Base-by-base conservation (phyloP, 2,888 invertebrate genomes). In the Leptura quadrifasciata region DNA sequence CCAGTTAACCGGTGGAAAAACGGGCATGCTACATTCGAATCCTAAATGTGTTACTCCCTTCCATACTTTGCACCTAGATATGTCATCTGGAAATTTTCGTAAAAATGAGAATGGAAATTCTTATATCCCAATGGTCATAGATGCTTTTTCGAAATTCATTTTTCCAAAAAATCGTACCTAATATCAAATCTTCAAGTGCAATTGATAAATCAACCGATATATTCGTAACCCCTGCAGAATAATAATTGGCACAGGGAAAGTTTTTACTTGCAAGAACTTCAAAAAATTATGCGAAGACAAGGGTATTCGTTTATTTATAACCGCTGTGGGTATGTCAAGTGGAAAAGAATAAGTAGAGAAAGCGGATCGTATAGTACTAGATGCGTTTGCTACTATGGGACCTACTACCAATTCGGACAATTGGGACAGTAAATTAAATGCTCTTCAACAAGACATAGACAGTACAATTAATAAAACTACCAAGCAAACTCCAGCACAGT, bases 61-160 rank as follows among this genome's bases (percentile, higher is more conserved):
- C 35, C 77, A 77, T 54, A 75, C 71, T 4, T 17, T 77, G n/a
- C 77, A 89, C 76, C 27, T 27, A 27, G 27, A 27, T n/a, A n/a
- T n/a, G n/a, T 8, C 27, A 27, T 27, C 72, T 89, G 9, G 88
- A 88, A 0, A 88, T 88, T 15, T 89, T 89, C 76, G 83, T 86
- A 8, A 83, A 80, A 27, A 3, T 8, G 83, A 78, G 27, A 80
- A 69, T 0, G 84, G 84, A 17, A 88, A 88, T 75, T 27, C 27
- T 8, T 81, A 88, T 60, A 64, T 88, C n/a, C 61, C 89, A n/a
- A 84, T 83, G 0, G 76, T 87, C 5, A 84, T 89, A 0, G 88
- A 88, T 69, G 87, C 80, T 0, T 88, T 89, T 70, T 87, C 87
- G 0, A 88, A 89, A 75, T 88, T 84, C 76, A 76, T 84, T n/a